Conservation (phyloP, 2,888 invertebrate genomes). For the Synanthedon myopaeformis region DNA sequence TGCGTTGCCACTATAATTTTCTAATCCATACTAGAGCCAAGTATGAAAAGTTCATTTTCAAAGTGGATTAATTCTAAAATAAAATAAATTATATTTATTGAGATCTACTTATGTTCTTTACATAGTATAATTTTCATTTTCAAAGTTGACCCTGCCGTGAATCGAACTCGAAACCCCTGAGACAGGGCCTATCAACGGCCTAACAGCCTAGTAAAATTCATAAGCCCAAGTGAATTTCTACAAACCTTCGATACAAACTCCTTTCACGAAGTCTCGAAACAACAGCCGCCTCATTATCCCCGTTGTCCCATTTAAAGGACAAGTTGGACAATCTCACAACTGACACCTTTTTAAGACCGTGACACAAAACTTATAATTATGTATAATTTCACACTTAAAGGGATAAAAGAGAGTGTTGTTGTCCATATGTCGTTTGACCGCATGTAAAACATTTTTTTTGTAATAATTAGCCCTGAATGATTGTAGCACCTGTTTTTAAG, state of each 20-base stretch:
- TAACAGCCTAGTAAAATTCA: no score
- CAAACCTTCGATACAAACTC: not conserved
- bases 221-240: no score
- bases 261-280: no score
- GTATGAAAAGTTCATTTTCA: no score
- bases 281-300: slow-evolving; percentile 16
- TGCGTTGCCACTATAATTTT: no score
- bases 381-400: slow-evolving; percentile 49
- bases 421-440: slow-evolving; percentile 41
- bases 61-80: no score
- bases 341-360: slow-evolving; percentile 56
- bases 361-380: slow-evolving; percentile 53
- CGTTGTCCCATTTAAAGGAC: slow-evolving; percentile 30
- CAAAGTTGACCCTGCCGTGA: no score
- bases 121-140: no score
- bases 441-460: not conserved
- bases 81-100: no score
- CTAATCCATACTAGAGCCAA: no score
- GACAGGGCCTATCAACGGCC: no score
- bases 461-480: not conserved
- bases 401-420: slow-evolving; percentile 39
- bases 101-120: no score
- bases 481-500: not conserved
- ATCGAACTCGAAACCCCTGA: not conserved
- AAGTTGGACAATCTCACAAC: slow-evolving; percentile 62